Base-by-base conservation (phyloP, 2,797 vertebrate genomes). In the Furcifer pardalis region DNA sequence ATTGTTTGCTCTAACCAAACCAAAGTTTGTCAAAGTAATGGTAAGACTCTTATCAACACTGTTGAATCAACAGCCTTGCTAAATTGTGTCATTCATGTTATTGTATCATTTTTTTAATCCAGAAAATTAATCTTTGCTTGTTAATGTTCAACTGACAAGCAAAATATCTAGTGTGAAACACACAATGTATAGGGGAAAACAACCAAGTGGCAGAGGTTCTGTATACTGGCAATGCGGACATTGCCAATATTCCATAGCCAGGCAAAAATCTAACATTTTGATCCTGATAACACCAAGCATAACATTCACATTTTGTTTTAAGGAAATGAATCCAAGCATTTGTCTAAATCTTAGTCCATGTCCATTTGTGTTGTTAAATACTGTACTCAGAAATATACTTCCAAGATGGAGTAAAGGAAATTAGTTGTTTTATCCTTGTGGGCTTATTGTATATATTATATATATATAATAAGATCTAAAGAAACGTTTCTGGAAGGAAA, bases 401-500 rank as follows among this genome's bases (percentile, higher is more conserved):
- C 77, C 1, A 27, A 88, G 82, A 35, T 52, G 89, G 84, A 76
- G 79, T 87, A 94, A 71, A 56, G n/a, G 63, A 88, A 92, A 91
- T 89, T 90, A 88, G 91, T 89, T 91, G 91, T 85, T 94, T 92
- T 89, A 85, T 92, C 91, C 88, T 88, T 93, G 90, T 86, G 84
- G 89, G 76, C 92, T 94, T 71, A 71, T 74, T 83, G n/a, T n/a
- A n/a, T 93, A 90, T 90, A 91, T 91, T 87, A n/a, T 23, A 9
- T 13, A 79, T 87, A 92, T 91, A 87, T 87, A 88, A 88, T 90
- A 92, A 93, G 87, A 89, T 85, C 88, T 88, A 89, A 90, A 90
- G 93, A 71, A 92, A 86, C 81, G 56, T 91, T 94, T 94, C 90
- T 95, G 93, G 93, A 93, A 92, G 81, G 86, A 83, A 30, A 91